Evolutionary conservation across 1,140 invertebrate species (phyloP), one percentile per base, ranked within the genome.

Genomic region (Cyrtorhinus lividipennis): DNA sequence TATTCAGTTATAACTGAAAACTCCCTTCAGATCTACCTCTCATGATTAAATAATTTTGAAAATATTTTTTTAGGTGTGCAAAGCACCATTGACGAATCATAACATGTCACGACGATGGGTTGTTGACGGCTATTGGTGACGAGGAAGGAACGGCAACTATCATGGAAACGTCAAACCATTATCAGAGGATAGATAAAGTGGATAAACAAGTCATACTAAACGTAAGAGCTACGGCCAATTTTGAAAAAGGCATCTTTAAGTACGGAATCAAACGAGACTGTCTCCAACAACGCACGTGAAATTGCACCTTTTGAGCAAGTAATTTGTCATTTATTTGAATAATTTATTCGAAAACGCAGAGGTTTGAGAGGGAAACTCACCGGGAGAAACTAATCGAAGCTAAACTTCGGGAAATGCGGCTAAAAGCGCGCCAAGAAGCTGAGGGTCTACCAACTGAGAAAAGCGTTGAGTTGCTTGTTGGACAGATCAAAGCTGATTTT

Each of bases 361-460:
- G 38, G 24, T 58, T 64, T 20, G 63, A 64, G 15, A 48, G 57
- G 25, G 63, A 64, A 60, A 18, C 27, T 1, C 24, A 57, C 26
- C 23, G 63, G 30, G 63, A 64, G 25, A 64, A 64, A 48, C 25
- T 64, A 10, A 30, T 64, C 15, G 63, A 64, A 64, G 63, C 56
- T 15, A 64, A 64, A 56, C 8, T 59, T 3, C n/a, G 63, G 53
- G 63, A 64, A 60, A 10, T 64, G 24, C 25, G 45, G 20, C 30
- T 64, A 2, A 64, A 64, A 53, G 63, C 63, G 13, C 12, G 44
- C 2, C 20, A 38, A 61, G 24, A 59, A 59, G 58, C 24, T 13
- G 58, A 59, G 22, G 58, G 48, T 20, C 10, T 22, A 10, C 12
- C 10, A 53, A 20, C 8, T 10, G 48, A 53, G 20, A 10, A 53